Evolutionary conservation across 2,113 vertebrate species (phyloP).

Genomic region (Gallinago paraguaiae): DNA sequence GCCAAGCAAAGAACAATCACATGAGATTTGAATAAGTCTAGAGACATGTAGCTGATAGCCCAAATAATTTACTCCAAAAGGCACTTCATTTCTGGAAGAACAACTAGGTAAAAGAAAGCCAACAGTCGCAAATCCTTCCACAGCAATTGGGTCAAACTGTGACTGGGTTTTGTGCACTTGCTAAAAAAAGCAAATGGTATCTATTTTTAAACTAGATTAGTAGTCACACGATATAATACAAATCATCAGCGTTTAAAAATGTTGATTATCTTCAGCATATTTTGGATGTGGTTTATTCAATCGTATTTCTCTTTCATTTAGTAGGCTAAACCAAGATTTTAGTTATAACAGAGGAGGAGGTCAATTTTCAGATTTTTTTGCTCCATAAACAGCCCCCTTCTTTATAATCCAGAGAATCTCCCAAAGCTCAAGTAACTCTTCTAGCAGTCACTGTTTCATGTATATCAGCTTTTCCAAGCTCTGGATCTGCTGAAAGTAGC

Average conservation of each 20-base stretch:
- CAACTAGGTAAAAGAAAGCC: slow-evolving; percentile 47
- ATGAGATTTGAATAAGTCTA: background rate
- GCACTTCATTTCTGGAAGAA: slow-evolving; percentile 37
- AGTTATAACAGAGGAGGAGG: background rate
- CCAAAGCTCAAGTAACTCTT: slow-evolving; percentile 18
- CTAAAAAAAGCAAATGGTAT: slow-evolving; percentile 18
- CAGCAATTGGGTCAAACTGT: slow-evolving; percentile 39
- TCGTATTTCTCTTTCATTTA: background rate
- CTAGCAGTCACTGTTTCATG: background rate
- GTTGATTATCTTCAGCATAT: background rate
- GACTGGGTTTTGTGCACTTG: background rate
- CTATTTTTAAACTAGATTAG: slow-evolving; percentile 58
- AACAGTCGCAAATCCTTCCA: slow-evolving; percentile 33
- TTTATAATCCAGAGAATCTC: slow-evolving; percentile 6
- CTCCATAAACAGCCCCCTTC: background rate
- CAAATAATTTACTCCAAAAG: slow-evolving; percentile 35
- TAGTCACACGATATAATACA: background rate
- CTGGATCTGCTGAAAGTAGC: background rate
- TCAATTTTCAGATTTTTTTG: background rate
- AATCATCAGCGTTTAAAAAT: slow-evolving; percentile 22
- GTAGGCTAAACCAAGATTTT: slow-evolving; percentile 21
- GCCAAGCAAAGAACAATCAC: background rate
- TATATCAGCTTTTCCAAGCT: background rate
- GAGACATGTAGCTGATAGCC: background rate
- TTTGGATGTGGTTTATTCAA: slow-evolving; percentile 9